Base-by-base conservation (phyloP, 2,888 invertebrate species). In the Cephus spinipes region DNA sequence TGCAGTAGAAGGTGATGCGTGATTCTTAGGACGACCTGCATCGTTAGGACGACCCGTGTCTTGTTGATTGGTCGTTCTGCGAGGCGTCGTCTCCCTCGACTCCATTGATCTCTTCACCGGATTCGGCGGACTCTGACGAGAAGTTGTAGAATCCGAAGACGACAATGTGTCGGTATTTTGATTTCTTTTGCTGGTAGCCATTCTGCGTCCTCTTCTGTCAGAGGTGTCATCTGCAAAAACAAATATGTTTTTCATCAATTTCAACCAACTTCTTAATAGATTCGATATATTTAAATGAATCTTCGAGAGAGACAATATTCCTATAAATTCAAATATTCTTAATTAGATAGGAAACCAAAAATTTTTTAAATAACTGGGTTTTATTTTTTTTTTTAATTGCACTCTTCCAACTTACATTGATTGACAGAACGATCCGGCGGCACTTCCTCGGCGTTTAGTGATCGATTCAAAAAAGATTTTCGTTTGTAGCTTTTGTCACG, bases 401-500 rank as follows among this genome's bases (percentile, higher is more conserved):
- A 35, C 86, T 80, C 34, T 83, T 81, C 0, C 23, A 55, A 55
- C 55, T 23, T 9, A 55, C 55, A 55, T 23, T 55, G 55, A 55
- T 15, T 55, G 80, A 74, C 80, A 34, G 76, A 77, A 77, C 80
- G 79, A 73, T 86, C 84, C 35, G 78, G 71, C 73, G 76, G 33
- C 69, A 73, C 88, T 80, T 93, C 93, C 87, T 93, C 93, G 68
- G 92, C 92, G 55, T 92, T 92, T 83, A 89, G 91, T 73, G 93
- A 93, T 83, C 93, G 93, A 92, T 94, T 95, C 86, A 94, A 92
- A 92, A 94, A 94, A 84, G 94, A 95, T 92, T 94, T 95, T 81
- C 94, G 93, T 91, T 94, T 95, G 84, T 93, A 92, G 88, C 93
- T 94, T 89, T 94, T 95, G 91, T 95, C 95, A 79, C 89, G 91